Evolutionary conservation across 2,888 invertebrate species (phyloP).

Genomic region (Cephalotes varians): DNA sequence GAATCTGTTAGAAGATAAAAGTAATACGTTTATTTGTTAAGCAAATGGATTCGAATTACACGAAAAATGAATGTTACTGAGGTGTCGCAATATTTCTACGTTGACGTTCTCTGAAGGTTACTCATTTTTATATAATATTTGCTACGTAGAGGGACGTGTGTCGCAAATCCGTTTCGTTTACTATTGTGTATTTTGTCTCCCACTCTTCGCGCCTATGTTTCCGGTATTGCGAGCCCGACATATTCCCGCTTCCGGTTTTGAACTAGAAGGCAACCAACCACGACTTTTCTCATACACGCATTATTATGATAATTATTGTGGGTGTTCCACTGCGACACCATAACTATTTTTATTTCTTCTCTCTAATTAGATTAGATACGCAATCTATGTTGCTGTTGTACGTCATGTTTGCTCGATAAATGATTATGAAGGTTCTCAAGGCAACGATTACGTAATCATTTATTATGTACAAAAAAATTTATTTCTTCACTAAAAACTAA

Average conservation of each 20-base stretch:
- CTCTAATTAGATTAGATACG: constrained; percentile 73
- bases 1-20: too few relatives aligned
- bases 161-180: constrained; percentile 38
- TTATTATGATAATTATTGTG: constrained; percentile 34
- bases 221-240: constrained; percentile 59
- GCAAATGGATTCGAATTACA: background rate
- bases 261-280: constrained; percentile 71
- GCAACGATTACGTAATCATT: background rate
- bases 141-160: background rate
- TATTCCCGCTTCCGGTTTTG: constrained; percentile 68
- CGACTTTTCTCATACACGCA: constrained; percentile 55
- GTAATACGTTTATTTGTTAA: background rate
- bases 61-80: background rate
- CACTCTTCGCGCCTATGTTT: constrained; percentile 58
- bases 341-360: constrained; percentile 58
- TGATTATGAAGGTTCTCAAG: background rate
- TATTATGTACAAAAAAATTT: background rate
- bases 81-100: background rate
- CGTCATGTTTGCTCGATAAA: background rate
- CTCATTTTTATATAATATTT: constrained; percentile 30
- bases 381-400: constrained; percentile 56
- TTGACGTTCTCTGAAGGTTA: background rate
- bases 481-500: background rate
- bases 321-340: constrained; percentile 26
- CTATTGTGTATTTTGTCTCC: constrained; percentile 38